phyloP scores from a whole-genome alignment of 2,797 vertebrate species.

The Aulostomus chinensis region DNA sequence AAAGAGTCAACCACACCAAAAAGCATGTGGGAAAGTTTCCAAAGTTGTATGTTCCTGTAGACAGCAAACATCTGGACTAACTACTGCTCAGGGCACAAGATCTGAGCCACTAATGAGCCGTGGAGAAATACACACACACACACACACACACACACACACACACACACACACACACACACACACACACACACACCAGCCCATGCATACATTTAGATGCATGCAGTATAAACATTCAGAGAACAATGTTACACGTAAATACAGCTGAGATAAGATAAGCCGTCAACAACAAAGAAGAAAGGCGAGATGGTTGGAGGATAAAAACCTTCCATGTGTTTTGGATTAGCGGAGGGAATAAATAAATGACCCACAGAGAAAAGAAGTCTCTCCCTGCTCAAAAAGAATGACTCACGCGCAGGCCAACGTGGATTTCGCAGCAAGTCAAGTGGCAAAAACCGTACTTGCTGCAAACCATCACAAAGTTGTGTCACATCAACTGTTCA shows the following conservation, averaged over 20 bases:
- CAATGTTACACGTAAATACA: slow-evolving; percentile 29
- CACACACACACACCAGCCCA: slow-evolving; percentile 10
- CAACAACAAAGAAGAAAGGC: slow-evolving; percentile 34
- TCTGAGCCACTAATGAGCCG: slow-evolving; percentile 57
- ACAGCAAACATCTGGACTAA: slow-evolving; percentile 77
- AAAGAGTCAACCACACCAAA: slow-evolving; percentile 69
- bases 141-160: slow-evolving; percentile 15
- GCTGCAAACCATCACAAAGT: too few species aligned
- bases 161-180: slow-evolving; percentile 13
- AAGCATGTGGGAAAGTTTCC: slow-evolving; percentile 77
- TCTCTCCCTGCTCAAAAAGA: slow-evolving; percentile 5
- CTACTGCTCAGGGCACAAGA: slow-evolving; percentile 58
- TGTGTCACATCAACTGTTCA: too few species aligned
- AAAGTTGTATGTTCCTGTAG: slow-evolving; percentile 70
- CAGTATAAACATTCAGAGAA: slow-evolving; percentile 27
- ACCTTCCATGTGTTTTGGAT: slow-evolving; percentile 28
- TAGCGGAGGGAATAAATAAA: slow-evolving; percentile 40
- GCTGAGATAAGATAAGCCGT: slow-evolving; percentile 52
- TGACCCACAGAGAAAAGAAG: slow-evolving; percentile 17
- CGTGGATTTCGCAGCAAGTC: too few species aligned
- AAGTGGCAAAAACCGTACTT: too few species aligned
- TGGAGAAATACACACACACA: slow-evolving; percentile 24
- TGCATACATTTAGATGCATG: slow-evolving; percentile 32
- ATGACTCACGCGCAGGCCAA: too few species aligned
- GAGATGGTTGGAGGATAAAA: slow-evolving; percentile 20